These are phyloP conservation scores for Dryas iulia DNA, from an alignment of 1,140 invertebrate species.

Conservation along the genomic window DNA sequence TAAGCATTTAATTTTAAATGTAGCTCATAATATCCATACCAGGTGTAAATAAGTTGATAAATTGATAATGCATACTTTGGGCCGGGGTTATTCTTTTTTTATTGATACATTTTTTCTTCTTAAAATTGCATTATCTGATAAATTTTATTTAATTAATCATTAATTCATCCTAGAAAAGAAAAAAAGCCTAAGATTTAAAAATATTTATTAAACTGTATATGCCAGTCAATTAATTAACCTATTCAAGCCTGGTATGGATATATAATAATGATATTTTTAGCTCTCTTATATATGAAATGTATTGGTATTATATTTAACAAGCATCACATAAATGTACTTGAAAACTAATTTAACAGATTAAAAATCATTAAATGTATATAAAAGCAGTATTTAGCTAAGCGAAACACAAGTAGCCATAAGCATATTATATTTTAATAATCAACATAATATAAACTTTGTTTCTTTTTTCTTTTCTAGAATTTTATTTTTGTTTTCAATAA, in stretches of 20 bases:
- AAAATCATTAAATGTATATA: conserved; percentile 24
- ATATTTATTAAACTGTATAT: too few relatives aligned
- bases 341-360: not conserved
- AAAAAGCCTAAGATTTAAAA: too few relatives aligned
- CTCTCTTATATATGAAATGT: conserved; percentile 24
- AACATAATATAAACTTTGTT: conserved; percentile 22
- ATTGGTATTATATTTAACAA: conserved; percentile 4
- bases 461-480: conserved; percentile 17
- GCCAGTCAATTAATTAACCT: too few relatives aligned
- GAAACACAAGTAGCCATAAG: conserved; percentile 28
- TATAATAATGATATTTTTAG: conserved; percentile 33
- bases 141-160: conserved; percentile 11
- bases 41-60: too few relatives aligned
- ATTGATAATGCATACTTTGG: too few relatives aligned
- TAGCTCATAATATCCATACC: not conserved
- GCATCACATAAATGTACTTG: conserved; percentile 20
- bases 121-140: too few relatives aligned
- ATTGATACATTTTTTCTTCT: too few relatives aligned
- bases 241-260: too few relatives aligned
- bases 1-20: not conserved
- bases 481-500: conserved; percentile 23
- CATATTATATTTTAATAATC: conserved; percentile 29
- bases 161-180: too few relatives aligned
- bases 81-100: too few relatives aligned
- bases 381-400: conserved; percentile 22